These are phyloP conservation scores for Hemibagrus wyckioides DNA, from an alignment of 2,113 vertebrate genomes.

Conservation along the genomic window DNA sequence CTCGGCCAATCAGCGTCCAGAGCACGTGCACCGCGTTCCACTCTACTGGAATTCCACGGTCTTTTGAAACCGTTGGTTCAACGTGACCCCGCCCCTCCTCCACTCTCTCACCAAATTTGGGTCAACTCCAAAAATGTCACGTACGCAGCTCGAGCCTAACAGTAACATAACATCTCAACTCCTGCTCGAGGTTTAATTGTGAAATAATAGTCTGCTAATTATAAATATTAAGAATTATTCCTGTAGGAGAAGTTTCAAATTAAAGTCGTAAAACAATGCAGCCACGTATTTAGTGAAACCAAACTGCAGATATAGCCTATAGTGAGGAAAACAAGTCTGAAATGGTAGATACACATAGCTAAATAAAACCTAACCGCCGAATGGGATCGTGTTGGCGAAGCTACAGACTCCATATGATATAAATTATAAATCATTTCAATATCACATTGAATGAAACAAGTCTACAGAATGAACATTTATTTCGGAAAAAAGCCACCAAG, in stretches of 20 bases:
- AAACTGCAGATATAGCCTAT: background rate
- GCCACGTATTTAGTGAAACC: background rate
- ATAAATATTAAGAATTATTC: background rate
- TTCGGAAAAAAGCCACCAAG: too few relatives aligned
- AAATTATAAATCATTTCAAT: background rate
- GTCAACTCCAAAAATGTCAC: background rate
- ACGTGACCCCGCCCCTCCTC: background rate
- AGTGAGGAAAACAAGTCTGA: too few relatives aligned
- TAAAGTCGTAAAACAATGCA: background rate
- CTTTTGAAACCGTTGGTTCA: background rate
- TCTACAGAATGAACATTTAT: background rate
- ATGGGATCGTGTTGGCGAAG: background rate
- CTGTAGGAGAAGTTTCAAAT: background rate
- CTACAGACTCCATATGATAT: background rate
- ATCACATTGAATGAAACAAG: background rate
- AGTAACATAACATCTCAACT: too few relatives aligned
- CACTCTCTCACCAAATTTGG: background rate
- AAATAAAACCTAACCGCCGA: background rate
- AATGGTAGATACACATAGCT: too few relatives aligned
- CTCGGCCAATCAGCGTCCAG: conserved; percentile 15
- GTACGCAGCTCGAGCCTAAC: background rate
- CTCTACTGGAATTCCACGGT: conserved; percentile 59
- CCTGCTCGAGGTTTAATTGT: background rate
- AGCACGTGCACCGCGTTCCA: conserved; percentile 81
- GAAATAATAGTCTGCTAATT: background rate